Evolutionary conservation across 1,140 invertebrate species (phyloP), one percentile per base, ranked within the genome.

Genomic region (Armadillidium nasatum): DNA sequence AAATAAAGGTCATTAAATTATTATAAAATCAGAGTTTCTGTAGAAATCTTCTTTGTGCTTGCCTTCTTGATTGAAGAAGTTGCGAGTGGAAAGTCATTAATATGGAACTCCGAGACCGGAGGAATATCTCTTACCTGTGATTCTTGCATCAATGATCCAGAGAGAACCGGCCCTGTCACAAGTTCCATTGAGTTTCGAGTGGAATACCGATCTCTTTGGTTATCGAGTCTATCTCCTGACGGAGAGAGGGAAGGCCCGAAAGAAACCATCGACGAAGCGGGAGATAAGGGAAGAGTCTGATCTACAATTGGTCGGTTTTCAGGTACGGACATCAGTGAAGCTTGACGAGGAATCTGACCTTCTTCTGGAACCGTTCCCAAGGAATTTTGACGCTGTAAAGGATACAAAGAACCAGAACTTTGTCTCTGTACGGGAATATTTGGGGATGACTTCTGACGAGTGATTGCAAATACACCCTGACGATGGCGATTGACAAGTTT

Each of bases 351-450:
- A 23, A 74, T 75, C 7, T 77, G 71, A 3, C 33, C 11, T 15
- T 74, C 72, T 71, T 78, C 79, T 9, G 75, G 79, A 10, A 80
- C 76, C 10, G 72, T 72, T 7, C 79, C 79, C 6, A 80, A 44
- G 22, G 79, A 80, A 21, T 75, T 66, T 43, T 80, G 79, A 23
- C 77, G 50, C 44, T 76, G 74, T 33, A 33, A 33, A 33, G 33
- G 33, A 33, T 33, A 33, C 10, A 80, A 33, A 67, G 77, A 75
- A 10, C 72, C 75, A 13, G 77, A 76, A 33, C 71, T 76, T 54
- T 76, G 75, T 19, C 77, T 66, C 44, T 80, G 79, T n/a, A 78
- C 67, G 4, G 79, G 75, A 68, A 80, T 80, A 67, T 80, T 78
- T 13, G 79, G 79, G 0, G 79, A 78, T 4, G 79, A 80, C 44